Base-by-base conservation (phyloP, 2,888 invertebrate species). In the Parnassius apollo region DNA sequence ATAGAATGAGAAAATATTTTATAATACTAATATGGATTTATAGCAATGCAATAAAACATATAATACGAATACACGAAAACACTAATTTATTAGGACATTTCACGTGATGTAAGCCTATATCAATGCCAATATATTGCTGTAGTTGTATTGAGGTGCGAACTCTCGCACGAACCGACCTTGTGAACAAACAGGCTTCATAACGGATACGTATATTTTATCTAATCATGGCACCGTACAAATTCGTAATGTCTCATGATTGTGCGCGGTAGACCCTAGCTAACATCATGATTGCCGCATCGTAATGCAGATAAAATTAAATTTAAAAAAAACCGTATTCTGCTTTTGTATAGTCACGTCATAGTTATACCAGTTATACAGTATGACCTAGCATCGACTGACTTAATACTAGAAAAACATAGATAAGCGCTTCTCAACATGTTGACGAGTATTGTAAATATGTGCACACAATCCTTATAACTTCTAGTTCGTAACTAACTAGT, bases 101-200 rank as follows among this genome's bases (percentile, higher is more conserved):
- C n/a, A 9, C 50, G 18, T 55, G 35, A 48, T 22, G 10, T 50
- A 22, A 50, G 22, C 44, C 45, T n/a, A 45, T 42, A 42, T 46
- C 13, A 44, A 46, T 59, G 18, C 18, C 62, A 59, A 59, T 55
- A 51, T 56, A 44, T 18, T 18, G 18, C 18, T 0, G 18, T 18
- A 18, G 18, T 18, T 18, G 18, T 18, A 18, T 18, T 18, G 18
- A 9, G 11, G 55, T 55, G 49, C 35, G 54, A 59, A 59, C 50
- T 55, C 59, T 63, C 59, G 54, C 59, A 59, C 62, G 50, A 45
- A 55, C 42, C 59, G 59, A 55, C 62, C 62, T 63, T 63, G 58
- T 49, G 25, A 13, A 18, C 12, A n/a, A 54, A 55, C 61, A 49
- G 42, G 57, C 48, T 53, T 35, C 49, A 18, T 57, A 57, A 53